Evolutionary conservation across 2,888 invertebrate species (phyloP), one percentile per base, ranked within the genome.

Genomic region (Danaus chrysippus): DNA sequence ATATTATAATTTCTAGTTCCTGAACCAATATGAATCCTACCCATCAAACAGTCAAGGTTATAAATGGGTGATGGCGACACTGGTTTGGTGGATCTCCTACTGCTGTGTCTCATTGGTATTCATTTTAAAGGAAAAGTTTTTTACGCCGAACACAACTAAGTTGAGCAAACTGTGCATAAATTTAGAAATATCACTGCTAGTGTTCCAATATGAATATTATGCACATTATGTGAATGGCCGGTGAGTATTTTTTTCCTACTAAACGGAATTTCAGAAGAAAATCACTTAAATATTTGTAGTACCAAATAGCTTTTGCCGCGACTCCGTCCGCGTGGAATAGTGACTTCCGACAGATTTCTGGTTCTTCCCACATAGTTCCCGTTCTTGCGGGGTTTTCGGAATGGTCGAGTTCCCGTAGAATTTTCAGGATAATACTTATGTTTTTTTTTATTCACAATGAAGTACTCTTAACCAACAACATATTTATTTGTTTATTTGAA

Each of bases 151-250:
- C 0, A 66, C 74, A 0, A 60, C 61, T 1, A 63, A 58, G 1
- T 66, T 89, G 3, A 69, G 79, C 0, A 82, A 71, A 41, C 70
- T 83, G 8, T 89, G 90, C 63, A 70, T 72, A 8, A 80, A 76
- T 2, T 73, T 84, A 10, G 87, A 84, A 3, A 42, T 86, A 0
- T 91, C 91, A 0, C 58, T 91, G 12, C 56, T 91, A 54, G 83
- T 87, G 1, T 91, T 90, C 61, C 78, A 90, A 67, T 86, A 90
- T 58, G 86, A 89, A 43, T 73, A 71, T 63, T 89, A 87, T 56
- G 87, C 84, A 0, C 90, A 91, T 77, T 91, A 88, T 68, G 82
- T 91, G 9, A 86, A 91, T 71, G 90, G 89, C 23, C 83, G 89
- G 90, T 89, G 64, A 71, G 70, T 58, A 6, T 34, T 8, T 34